Conservation (phyloP, 2,113 vertebrate genomes). For the Microtus pennsylvanicus region DNA sequence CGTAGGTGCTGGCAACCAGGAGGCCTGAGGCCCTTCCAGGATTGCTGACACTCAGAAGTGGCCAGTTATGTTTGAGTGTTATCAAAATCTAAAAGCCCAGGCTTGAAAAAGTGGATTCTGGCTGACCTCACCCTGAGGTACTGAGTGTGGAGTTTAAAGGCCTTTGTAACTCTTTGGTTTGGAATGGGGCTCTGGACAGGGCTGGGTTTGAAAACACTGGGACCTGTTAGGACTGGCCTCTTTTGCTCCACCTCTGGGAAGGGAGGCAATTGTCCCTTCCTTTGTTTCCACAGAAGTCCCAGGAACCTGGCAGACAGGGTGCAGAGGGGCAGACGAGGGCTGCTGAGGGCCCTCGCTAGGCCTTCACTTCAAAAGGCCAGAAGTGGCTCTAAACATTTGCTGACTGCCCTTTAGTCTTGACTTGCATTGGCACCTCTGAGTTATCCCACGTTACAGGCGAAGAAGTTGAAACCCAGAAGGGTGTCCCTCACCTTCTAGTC, state of each 20-base stretch:
- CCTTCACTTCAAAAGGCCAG: neutral
- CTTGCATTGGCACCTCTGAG: neutral
- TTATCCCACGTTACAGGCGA: neutral
- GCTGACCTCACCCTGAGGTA: constrained; percentile 73
- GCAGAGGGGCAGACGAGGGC: neutral
- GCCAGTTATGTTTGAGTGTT: constrained; percentile 63
- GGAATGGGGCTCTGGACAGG: constrained; percentile 65
- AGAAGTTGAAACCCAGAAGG: neutral
- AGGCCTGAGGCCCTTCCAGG: neutral
- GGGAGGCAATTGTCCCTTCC: neutral
- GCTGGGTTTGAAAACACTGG: neutral
- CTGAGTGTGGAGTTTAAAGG: constrained; percentile 67
- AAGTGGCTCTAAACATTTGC: neutral
- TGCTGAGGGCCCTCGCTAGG: neutral
- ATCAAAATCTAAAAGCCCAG: constrained; percentile 67
- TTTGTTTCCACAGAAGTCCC: neutral
- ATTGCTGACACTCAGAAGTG: constrained; percentile 40
- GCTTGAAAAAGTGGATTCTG: constrained; percentile 78
- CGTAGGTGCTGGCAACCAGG: neutral
- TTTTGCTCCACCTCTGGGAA: neutral
- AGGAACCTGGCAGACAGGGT: neutral
- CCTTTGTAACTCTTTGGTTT: constrained; percentile 81
- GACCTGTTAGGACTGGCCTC: neutral
- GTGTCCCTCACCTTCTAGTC: neutral
- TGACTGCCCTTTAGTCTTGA: neutral